Evolutionary conservation across 1,140 invertebrate species (phyloP).

Genomic region (Drosophila suzukii): DNA sequence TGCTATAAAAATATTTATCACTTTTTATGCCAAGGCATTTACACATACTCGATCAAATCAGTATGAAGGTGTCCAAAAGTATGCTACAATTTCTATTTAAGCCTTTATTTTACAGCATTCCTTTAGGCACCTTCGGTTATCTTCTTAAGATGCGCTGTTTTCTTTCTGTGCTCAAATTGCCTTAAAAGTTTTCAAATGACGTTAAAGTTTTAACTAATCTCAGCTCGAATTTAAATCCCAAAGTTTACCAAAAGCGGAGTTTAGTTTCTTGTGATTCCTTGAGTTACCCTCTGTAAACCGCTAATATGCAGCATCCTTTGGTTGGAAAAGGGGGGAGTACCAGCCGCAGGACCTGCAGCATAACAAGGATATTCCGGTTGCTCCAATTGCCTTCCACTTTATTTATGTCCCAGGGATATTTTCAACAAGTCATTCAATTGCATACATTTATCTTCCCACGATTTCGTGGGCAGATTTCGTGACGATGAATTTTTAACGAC

Average conservation of each 20-base stretch:
- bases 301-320: neutral
- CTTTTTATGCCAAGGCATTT: too few relatives aligned
- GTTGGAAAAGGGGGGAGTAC: neutral
- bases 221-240: slow-evolving; percentile 7
- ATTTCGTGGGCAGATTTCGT: slow-evolving; percentile 26
- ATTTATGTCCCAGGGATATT: slow-evolving; percentile 12
- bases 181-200: neutral
- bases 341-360: neutral
- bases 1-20: too few relatives aligned
- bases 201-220: neutral
- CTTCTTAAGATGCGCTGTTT: neutral
- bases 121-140: too few relatives aligned
- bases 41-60: too few relatives aligned
- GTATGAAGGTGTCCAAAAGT: too few relatives aligned
- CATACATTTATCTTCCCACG: slow-evolving; percentile 22
- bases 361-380: neutral
- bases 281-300: slow-evolving; percentile 4
- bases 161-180: neutral
- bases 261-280: slow-evolving; percentile 7
- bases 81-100: too few relatives aligned
- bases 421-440: slow-evolving; percentile 32
- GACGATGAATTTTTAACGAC: slow-evolving; percentile 26
- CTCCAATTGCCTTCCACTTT: neutral
- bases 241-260: slow-evolving; percentile 3
- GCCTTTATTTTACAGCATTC: too few relatives aligned